A percentile compares a stretch with the other conserved stretches of the same genome.
phyloP scores from a whole-genome alignment of 2,888 invertebrate genomes.

The Chironomus riparius region DNA sequence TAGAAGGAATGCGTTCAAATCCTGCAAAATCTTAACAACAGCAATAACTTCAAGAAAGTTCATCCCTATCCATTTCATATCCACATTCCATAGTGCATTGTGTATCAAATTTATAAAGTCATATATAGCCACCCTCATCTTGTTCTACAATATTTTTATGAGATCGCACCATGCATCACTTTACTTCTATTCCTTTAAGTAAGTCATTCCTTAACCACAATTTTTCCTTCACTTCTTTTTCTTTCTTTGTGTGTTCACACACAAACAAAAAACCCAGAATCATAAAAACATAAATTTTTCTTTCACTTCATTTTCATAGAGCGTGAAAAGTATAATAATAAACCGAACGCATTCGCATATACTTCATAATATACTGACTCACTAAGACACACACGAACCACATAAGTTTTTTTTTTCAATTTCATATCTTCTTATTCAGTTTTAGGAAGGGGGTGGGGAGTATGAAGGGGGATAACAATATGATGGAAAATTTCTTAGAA shows the following conservation, averaged over 20 bases:
- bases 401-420: neutral
- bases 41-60: too few relatives aligned
- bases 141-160: constrained; percentile 2
- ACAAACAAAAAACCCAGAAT: neutral
- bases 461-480: too few relatives aligned
- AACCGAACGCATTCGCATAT: neutral
- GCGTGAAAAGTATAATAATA: constrained; percentile 25
- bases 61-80: too few relatives aligned
- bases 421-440: neutral
- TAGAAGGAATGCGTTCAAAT: too few relatives aligned
- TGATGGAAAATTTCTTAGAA: too few relatives aligned
- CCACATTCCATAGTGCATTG: too few relatives aligned
- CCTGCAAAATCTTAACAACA: too few relatives aligned
- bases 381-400: neutral
- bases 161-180: neutral
- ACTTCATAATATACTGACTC: neutral
- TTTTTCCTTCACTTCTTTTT: neutral
- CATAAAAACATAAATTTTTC: constrained; percentile 20
- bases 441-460: too few relatives aligned
- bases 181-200: neutral
- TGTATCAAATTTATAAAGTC: constrained; percentile 2
- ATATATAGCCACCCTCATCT: neutral
- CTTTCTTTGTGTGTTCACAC: too few relatives aligned
- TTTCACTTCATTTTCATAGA: constrained; percentile 22
- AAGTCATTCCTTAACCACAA: neutral